Evolutionary conservation across 2,113 vertebrate genomes (phyloP).

Genomic region (Heloderma charlesbogerti): DNA sequence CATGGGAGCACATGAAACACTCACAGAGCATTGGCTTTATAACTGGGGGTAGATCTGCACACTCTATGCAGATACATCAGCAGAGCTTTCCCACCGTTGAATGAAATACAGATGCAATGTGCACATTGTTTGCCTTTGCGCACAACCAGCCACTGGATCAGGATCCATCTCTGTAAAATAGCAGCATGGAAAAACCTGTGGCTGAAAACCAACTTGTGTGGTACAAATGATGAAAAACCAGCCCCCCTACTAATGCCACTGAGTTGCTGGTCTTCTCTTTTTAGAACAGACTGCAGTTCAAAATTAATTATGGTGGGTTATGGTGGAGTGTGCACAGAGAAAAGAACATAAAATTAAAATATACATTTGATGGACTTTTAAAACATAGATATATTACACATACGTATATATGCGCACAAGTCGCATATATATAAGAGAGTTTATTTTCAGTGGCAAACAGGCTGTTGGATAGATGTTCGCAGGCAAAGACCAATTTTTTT

Average conservation of each 20-base stretch:
- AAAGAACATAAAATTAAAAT: slow-evolving; percentile 42
- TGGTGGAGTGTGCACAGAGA: slow-evolving; percentile 64
- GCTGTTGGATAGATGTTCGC: slow-evolving; percentile 76
- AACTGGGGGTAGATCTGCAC: background rate
- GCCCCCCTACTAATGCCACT: slow-evolving; percentile 42
- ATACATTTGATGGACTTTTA: slow-evolving; percentile 55
- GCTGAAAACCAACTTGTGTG: background rate
- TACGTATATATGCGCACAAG: slow-evolving; percentile 35
- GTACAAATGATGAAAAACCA: rapidly evolving
- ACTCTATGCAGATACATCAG: background rate
- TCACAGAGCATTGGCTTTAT: background rate
- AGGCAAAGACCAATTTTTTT: slow-evolving; percentile 81
- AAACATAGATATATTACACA: slow-evolving; percentile 41
- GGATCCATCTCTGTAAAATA: background rate
- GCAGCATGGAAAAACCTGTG: background rate
- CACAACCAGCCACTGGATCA: background rate
- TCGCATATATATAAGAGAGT: slow-evolving; percentile 43
- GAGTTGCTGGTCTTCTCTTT: slow-evolving; percentile 75
- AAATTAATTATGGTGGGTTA: slow-evolving; percentile 70
- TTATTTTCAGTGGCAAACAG: slow-evolving; percentile 77
- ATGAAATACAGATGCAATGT: background rate
- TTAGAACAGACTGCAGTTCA: slow-evolving; percentile 69
- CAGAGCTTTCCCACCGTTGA: background rate
- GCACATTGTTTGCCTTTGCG: background rate
- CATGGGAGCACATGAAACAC: too few relatives aligned